A percentile compares a stretch with the other conserved stretches of the same genome.
These are phyloP conservation scores for Heliothis subflexa DNA, from an alignment of 1,140 invertebrate species.

Conservation along the genomic window DNA sequence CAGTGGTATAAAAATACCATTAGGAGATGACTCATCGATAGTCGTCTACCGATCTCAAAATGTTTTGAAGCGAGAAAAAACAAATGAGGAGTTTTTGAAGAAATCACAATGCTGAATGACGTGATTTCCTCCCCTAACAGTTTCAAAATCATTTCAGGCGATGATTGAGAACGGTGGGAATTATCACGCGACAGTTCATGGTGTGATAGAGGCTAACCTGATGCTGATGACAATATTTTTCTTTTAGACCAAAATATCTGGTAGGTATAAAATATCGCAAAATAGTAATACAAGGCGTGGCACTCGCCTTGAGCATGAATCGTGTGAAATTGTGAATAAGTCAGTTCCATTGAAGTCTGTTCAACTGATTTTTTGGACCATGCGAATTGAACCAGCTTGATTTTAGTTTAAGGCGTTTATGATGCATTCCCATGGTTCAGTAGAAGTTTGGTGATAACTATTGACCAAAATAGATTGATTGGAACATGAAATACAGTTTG, in stretches of 20 bases:
- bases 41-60: neutral
- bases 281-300: too few species aligned
- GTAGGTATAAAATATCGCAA: too few species aligned
- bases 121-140: neutral
- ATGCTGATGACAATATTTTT: too few species aligned
- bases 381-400: too few species aligned
- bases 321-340: too few species aligned
- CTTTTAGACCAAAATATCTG: too few species aligned
- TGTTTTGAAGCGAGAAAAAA: conserved; percentile 31
- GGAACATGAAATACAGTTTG: neutral
- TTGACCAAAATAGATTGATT: neutral
- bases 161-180: neutral
- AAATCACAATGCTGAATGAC: conserved; percentile 19
- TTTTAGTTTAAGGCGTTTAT: neutral
- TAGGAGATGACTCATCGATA: conserved; percentile 32
- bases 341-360: too few species aligned
- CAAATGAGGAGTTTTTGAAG: conserved; percentile 10
- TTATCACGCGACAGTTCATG: too few species aligned
- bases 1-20: conserved; percentile 29
- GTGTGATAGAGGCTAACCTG: too few species aligned
- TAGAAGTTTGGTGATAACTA: neutral
- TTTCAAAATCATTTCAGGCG: too few species aligned
- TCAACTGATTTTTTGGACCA: too few species aligned
- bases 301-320: too few species aligned
- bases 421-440: neutral